phyloP scores from a whole-genome alignment of 2,888 invertebrate species.

The Apamea crenata region DNA sequence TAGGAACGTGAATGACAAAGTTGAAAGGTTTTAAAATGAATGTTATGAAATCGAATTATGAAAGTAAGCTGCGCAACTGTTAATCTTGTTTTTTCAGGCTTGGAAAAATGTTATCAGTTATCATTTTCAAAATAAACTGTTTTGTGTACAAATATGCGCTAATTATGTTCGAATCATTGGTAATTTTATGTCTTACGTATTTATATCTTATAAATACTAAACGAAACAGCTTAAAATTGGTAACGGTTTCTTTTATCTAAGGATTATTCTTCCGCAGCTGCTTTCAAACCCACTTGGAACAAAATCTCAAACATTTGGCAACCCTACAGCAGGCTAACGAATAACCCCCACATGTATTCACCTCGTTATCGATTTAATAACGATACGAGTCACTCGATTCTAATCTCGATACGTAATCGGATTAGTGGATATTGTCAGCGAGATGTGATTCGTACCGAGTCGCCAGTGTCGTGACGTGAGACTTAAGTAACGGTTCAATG shows the following conservation, averaged over 20 bases:
- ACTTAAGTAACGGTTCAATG: slow-evolving; percentile 49
- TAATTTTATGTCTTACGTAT: not conserved
- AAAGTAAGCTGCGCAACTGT: not conserved
- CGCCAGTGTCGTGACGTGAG: slow-evolving; percentile 63
- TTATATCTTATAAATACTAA: not conserved
- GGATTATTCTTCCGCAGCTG: not conserved
- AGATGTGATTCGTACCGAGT: slow-evolving; percentile 64
- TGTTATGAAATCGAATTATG: slow-evolving; percentile 9
- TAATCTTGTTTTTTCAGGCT: not conserved
- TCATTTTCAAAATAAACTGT: slow-evolving; percentile 12
- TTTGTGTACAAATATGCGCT: not conserved
- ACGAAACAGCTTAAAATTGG: not conserved
- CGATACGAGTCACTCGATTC: slow-evolving; percentile 65
- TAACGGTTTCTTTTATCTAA: not conserved
- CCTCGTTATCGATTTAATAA: slow-evolving; percentile 71
- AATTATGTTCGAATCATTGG: not conserved
- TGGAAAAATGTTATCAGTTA: slow-evolving; percentile 27
- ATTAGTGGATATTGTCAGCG: slow-evolving; percentile 71
- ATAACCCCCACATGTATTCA: slow-evolving; percentile 52
- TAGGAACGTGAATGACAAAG: slow-evolving; percentile 12
- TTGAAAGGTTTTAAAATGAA: slow-evolving; percentile 19
- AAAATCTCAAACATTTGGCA: slow-evolving; percentile 32
- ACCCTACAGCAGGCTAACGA: slow-evolving; percentile 55
- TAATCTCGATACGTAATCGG: slow-evolving; percentile 70
- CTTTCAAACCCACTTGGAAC: slow-evolving; percentile 11